phyloP scores from a whole-genome alignment of 2,888 invertebrate genomes.

The Parnassius mnemosyne region DNA sequence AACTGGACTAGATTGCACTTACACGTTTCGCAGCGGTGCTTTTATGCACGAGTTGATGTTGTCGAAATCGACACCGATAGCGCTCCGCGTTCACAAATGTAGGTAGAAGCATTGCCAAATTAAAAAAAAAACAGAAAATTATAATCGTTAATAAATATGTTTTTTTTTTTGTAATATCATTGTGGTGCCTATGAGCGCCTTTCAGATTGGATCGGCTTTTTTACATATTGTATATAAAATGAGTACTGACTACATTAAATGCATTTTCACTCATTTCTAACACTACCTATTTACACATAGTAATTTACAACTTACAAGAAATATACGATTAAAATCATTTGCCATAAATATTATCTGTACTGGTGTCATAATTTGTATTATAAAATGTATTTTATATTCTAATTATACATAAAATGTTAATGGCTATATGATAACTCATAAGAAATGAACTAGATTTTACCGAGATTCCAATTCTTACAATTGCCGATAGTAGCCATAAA shows the following conservation, averaged over 20 bases:
- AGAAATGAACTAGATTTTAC: conserved; percentile 5
- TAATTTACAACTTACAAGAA: conserved; percentile 29
- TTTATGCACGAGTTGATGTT: too few species aligned
- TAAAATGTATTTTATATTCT: background rate
- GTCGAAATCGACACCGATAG: too few species aligned
- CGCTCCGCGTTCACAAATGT: too few species aligned
- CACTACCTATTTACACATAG: conserved; percentile 61
- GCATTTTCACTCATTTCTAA: conserved; percentile 64
- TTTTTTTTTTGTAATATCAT: too few species aligned
- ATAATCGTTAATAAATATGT: too few species aligned
- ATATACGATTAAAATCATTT: conserved; percentile 36
- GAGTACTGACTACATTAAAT: conserved; percentile 74
- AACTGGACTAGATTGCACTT: too few species aligned
- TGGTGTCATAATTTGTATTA: background rate
- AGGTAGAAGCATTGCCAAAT: too few species aligned
- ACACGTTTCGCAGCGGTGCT: too few species aligned
- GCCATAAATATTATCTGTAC: conserved; percentile 1
- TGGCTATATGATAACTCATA: background rate
- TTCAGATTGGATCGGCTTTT: too few species aligned
- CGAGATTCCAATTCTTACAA: conserved; percentile 12
- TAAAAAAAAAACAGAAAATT: too few species aligned
- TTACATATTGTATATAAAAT: conserved; percentile 37
- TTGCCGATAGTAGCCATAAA: background rate
- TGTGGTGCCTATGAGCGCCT: too few species aligned
- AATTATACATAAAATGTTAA: too few species aligned